Percentiles rank a stretch among this genome's conserved stretches.
Evolutionary conservation across 1,140 invertebrate species (phyloP).

Genomic region (Helicoverpa armigera): DNA sequence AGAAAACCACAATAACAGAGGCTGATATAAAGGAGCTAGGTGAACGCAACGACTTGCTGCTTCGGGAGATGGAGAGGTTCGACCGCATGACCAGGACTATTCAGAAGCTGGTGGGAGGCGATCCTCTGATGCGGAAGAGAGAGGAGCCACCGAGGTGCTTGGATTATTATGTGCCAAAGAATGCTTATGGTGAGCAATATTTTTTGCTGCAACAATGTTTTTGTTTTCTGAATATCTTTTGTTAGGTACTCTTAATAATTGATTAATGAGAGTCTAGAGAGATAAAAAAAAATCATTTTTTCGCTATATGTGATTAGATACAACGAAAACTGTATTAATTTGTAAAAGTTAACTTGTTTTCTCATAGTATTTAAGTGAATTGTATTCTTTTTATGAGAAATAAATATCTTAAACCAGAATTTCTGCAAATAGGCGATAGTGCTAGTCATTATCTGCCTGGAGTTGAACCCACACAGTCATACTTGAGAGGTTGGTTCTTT

Average conservation of each 20-base stretch:
- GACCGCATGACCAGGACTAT: conserved; percentile 69
- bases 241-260: not conserved
- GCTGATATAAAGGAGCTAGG: conserved; percentile 71
- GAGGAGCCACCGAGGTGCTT: conserved; percentile 44
- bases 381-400: too few species aligned
- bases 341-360: too few species aligned
- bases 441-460: too few species aligned
- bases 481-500: too few species aligned
- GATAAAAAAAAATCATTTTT: too few species aligned
- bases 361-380: too few species aligned
- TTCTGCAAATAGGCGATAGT: not conserved
- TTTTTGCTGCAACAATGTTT: too few species aligned
- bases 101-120: conserved; percentile 66
- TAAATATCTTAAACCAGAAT: too few species aligned
- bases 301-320: not conserved
- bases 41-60: conserved; percentile 72
- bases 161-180: conserved; percentile 54
- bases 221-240: too few species aligned
- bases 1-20: conserved; percentile 71
- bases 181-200: conserved; percentile 58
- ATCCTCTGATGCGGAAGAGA: conserved; percentile 55
- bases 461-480: too few species aligned
- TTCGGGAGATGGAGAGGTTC: conserved; percentile 76
- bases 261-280: not conserved
- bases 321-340: too few species aligned